phyloP scores from a whole-genome alignment of 2,888 invertebrate genomes.

The Oscheius onirici region DNA sequence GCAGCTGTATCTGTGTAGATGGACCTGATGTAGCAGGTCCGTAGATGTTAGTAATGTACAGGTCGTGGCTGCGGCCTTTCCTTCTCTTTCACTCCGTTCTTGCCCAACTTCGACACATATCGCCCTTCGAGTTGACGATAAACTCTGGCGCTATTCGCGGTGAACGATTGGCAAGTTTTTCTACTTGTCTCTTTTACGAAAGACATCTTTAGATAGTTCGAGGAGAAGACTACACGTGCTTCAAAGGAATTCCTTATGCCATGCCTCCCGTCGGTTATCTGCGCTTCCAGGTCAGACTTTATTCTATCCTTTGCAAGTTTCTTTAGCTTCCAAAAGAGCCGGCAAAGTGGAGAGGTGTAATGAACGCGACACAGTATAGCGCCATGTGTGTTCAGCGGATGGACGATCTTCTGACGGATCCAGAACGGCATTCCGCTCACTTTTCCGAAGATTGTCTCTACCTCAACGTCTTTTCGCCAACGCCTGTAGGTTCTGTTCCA shows the following conservation, averaged over 20 bases:
- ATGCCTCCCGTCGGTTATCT: slow-evolving; percentile 71
- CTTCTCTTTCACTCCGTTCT: slow-evolving; percentile 14
- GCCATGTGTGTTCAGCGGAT: slow-evolving; percentile 63
- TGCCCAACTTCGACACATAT: slow-evolving; percentile 42
- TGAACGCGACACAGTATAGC: slow-evolving; percentile 71
- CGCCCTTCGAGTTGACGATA: slow-evolving; percentile 67
- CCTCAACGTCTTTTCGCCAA: slow-evolving; percentile 88
- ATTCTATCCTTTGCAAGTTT: neutral
- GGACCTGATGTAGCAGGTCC: slow-evolving; percentile 29
- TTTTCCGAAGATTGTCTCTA: slow-evolving; percentile 88
- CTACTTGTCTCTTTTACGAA: neutral
- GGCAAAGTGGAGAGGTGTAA: slow-evolving; percentile 71
- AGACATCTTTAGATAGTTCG: slow-evolving; percentile 42
- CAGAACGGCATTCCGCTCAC: slow-evolving; percentile 60
- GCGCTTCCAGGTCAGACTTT: slow-evolving; percentile 63
- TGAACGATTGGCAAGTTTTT: slow-evolving; percentile 61
- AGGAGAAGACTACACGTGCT: slow-evolving; percentile 68
- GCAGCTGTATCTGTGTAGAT: slow-evolving; percentile 10
- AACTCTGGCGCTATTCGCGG: slow-evolving; percentile 70
- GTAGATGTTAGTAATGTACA: slow-evolving; percentile 27
- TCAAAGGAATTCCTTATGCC: slow-evolving; percentile 72
- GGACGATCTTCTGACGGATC: slow-evolving; percentile 52
- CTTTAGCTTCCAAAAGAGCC: slow-evolving; percentile 67
- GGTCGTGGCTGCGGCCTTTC: slow-evolving; percentile 28
- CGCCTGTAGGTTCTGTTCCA: slow-evolving; percentile 75